Base-by-base conservation (phyloP, 2,797 vertebrate species). In the Schizopygopsis pylzovi region DNA sequence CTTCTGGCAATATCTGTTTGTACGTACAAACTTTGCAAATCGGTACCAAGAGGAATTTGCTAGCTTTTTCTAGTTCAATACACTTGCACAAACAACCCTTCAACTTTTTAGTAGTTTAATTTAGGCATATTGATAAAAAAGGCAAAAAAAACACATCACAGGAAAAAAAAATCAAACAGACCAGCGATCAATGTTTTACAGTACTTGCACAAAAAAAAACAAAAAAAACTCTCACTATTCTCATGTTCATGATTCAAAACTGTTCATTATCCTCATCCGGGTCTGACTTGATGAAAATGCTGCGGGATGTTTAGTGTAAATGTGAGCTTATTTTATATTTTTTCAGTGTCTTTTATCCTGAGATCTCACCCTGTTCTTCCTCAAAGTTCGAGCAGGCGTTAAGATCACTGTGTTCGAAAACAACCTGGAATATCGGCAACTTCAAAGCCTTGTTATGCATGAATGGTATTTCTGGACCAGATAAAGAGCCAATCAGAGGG, bases 401-500 rank as follows among this genome's bases (percentile, higher is more conserved):
- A 45, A 45, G 43, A 45, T 11, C 43, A 45, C 82, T 71, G 41
- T 47, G 43, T 78, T 59, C 52, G 68, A 77, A 88, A 88, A 86
- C 79, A 89, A 87, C 71, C 71, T 47, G 63, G 76, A 81, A 89
- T 88, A 87, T 90, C 80, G n/a, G 86, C 80, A 33, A 33, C 86
- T 82, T 85, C 61, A 28, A 80, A 87, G 80, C 63, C 52, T 89
- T 84, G 85, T 82, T 86, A 77, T 77, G 84, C 77, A 68, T 73
- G 85, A 84, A 73, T 85, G 77, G 82, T 82, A 76, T 89, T 89
- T 87, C 73, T 85, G 82, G 80, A 87, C 78, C 84, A 84, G 92
- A 93, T 91, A 91, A 92, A 56, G 91, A 87, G 87, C 93, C 93
- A 93, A 93, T 94, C 92, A 91, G 93, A 89, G 89, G 86, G 90